Conservation (phyloP, 2,797 vertebrate species). For the Gambelia wislizenii region DNA sequence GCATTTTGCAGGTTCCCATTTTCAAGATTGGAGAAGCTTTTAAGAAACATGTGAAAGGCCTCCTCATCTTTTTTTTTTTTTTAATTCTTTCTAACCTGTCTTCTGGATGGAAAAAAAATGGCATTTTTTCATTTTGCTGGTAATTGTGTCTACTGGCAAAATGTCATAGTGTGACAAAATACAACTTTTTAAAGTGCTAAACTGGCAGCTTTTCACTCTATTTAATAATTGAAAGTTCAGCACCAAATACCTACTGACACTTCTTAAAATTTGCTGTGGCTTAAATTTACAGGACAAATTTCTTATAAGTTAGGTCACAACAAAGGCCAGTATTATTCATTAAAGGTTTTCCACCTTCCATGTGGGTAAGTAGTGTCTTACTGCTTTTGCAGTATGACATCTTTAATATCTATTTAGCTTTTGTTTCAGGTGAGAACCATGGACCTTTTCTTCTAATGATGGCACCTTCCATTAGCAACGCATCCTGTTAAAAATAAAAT, state of each 20-base stretch:
- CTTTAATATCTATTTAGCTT: slow-evolving; percentile 87
- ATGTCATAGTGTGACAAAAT: neutral
- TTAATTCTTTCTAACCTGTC: neutral
- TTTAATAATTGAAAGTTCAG: slow-evolving; percentile 26
- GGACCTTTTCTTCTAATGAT: slow-evolving; percentile 80
- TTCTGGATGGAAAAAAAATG: neutral
- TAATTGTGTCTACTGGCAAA: neutral
- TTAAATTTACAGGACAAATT: neutral
- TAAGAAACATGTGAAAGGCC: neutral
- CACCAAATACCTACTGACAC: slow-evolving; percentile 17
- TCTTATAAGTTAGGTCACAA: slow-evolving; percentile 30
- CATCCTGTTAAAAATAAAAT: slow-evolving; percentile 86
- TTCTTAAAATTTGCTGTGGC: neutral
- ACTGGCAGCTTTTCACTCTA: neutral
- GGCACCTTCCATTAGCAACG: slow-evolving; percentile 79
- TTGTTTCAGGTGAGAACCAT: slow-evolving; percentile 88
- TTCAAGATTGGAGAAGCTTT: neutral
- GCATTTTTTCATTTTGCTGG: too few species aligned
- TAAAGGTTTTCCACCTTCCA: slow-evolving; percentile 59
- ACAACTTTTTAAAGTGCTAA: slow-evolving; percentile 16
- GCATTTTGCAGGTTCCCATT: neutral
- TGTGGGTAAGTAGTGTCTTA: slow-evolving; percentile 78
- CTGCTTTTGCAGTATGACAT: slow-evolving; percentile 68
- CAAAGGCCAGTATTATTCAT: slow-evolving; percentile 58
- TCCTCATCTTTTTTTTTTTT: too few species aligned